Conservation (phyloP, 2,888 invertebrate genomes). For the Stenurella melanura region DNA sequence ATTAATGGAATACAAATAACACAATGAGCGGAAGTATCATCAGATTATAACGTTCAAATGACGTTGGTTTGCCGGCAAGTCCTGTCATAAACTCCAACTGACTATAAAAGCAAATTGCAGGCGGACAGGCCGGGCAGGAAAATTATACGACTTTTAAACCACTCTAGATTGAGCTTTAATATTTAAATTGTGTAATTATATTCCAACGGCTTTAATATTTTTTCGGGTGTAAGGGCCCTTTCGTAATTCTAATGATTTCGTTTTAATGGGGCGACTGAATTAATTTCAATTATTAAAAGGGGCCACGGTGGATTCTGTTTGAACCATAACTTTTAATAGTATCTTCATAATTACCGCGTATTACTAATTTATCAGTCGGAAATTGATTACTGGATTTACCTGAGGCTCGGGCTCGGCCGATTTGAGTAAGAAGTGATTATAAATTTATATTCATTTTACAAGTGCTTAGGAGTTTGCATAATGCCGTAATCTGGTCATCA, state of each 20-base stretch:
- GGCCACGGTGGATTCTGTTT: conserved; percentile 28
- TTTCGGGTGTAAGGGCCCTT: conserved; percentile 34
- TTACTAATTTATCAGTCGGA: conserved; percentile 45
- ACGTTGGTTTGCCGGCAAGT: conserved; percentile 20
- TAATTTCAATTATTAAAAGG: conserved; percentile 49
- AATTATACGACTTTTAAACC: conserved; percentile 43
- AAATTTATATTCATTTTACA: neutral
- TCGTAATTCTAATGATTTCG: conserved; percentile 35
- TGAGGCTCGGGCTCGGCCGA: neutral
- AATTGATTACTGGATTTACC: conserved; percentile 32
- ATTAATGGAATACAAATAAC: conserved; percentile 38
- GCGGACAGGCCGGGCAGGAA: conserved; percentile 14
- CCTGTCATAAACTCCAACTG: conserved; percentile 27
- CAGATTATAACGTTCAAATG: conserved; percentile 39
- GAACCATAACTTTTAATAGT: conserved; percentile 36
- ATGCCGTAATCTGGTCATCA: neutral
- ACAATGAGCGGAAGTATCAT: conserved; percentile 39
- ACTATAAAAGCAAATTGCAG: conserved; percentile 27
- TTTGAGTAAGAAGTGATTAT: neutral
- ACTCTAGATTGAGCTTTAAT: conserved; percentile 41
- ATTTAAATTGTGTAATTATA: conserved; percentile 50
- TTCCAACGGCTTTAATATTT: conserved; percentile 42
- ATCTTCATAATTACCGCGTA: conserved; percentile 39
- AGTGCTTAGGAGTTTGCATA: neutral
- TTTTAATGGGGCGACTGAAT: conserved; percentile 47